Evolutionary conservation across 2,113 vertebrate species (phyloP), one percentile per base, ranked within the genome.

Genomic region (Cepphus grylle): DNA sequence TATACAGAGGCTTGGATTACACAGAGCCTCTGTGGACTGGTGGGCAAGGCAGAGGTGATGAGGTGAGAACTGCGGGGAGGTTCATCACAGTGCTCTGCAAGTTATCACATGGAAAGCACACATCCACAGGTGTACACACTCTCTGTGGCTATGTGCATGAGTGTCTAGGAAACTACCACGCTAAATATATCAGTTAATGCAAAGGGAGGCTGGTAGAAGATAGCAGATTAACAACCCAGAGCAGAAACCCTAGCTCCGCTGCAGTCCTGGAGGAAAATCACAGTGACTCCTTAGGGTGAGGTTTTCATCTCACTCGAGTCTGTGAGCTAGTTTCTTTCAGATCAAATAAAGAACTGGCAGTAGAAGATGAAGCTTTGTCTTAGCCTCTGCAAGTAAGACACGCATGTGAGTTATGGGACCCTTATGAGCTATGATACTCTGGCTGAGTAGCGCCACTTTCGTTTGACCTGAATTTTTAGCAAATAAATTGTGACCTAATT

Each of bases 381-480:
- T 11, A 56, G 74, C 19, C 36, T 88, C 86, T 81, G 47, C 63
- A 87, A 88, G 59, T 20, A 43, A 91, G 80, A 71, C 65, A 55
- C 40, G 19, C 3, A 11, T 55, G 0, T 87, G 89, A 96, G 65
- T 94, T 93, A 93, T 81, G 59, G 81, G 73, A 76, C 83, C 59
- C 72, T 79, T 34, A 59, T 32, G 84, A 94, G 47, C 77, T 71
- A 26, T 43, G 61, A 79, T 62, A 7, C 1, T 1, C 73, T 56
- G 73, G 14, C 84, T 81, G 70, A 90, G 40, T 38, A 82, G 36
- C 73, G 56, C 21, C 19, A 30, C 21, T 47, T 69, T 69, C 22
- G 1, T 76, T 81, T 81, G 89, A 93, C 84, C 94, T 61, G 65
- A 93, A 85, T 82, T 96, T 81, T 86, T 76, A 76, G 52, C 81